Percentiles rank a stretch among this genome's conserved stretches.
phyloP scores from a whole-genome alignment of 2,113 vertebrate species.

The Callipepla squamata region DNA sequence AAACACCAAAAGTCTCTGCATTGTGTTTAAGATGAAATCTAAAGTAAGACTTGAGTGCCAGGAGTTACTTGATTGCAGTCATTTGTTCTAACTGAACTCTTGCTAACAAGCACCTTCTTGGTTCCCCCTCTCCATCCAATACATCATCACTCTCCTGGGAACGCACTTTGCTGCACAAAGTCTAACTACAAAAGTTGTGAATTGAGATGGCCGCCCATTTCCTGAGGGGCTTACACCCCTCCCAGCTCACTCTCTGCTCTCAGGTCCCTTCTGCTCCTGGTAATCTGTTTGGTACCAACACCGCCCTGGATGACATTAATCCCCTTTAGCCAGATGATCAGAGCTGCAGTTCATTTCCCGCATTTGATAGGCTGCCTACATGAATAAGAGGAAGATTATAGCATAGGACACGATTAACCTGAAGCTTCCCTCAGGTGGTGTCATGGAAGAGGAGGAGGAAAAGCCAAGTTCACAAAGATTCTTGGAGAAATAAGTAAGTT shows the following conservation, averaged over 20 bases:
- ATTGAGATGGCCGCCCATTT: neutral
- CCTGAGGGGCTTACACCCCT: neutral
- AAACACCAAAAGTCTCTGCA: neutral
- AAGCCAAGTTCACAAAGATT: neutral
- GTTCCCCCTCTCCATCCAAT: neutral
- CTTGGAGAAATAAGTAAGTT: neutral
- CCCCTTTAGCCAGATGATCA: neutral
- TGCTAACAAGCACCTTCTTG: neutral
- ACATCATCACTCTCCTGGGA: neutral
- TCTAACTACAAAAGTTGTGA: neutral
- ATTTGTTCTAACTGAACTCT: neutral
- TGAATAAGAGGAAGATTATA: neutral
- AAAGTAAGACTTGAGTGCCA: neutral
- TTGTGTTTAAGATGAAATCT: neutral
- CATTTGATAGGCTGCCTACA: neutral
- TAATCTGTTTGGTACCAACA: neutral
- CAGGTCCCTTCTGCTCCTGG: neutral
- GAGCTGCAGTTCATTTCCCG: neutral
- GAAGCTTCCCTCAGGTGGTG: neutral
- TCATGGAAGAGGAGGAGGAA: neutral
- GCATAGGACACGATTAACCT: neutral
- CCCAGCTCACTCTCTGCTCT: neutral
- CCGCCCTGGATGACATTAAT: neutral
- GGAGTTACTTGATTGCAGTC: neutral
- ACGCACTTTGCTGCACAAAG: neutral